These are phyloP conservation scores for Julus scandinavius DNA, from an alignment of 2,888 invertebrate species.

Conservation along the genomic window DNA sequence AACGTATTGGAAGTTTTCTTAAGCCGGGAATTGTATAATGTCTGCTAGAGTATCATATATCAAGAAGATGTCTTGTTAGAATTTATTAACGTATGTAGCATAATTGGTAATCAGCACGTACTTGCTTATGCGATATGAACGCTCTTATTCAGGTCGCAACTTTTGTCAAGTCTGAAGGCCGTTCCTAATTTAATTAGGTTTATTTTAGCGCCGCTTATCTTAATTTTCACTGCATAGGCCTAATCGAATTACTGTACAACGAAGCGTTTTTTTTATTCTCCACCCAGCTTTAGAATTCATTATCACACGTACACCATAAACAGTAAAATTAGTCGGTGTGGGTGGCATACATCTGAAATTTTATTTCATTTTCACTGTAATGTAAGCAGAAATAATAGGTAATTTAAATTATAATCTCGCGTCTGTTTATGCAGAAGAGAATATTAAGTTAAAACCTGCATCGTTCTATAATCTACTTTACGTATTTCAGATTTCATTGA, in stretches of 20 bases:
- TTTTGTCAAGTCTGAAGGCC: slow-evolving; percentile 4
- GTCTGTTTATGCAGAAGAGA: background rate
- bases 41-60: background rate
- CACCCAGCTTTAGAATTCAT: background rate
- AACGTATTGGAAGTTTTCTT: background rate
- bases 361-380: background rate
- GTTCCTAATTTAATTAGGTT: background rate
- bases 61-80: background rate
- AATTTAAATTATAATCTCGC: slow-evolving; percentile 21
- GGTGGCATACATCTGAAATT: background rate
- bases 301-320: background rate
- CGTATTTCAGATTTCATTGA: slow-evolving; percentile 14
- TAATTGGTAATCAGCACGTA: background rate
- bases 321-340: slow-evolving; percentile 14
- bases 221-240: background rate
- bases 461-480: background rate
- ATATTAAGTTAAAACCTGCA: background rate
- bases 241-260: background rate
- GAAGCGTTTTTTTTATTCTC: background rate
- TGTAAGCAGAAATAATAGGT: slow-evolving; percentile 21
- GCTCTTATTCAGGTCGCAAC: background rate
- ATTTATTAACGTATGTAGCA: background rate
- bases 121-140: background rate
- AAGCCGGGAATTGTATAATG: background rate
- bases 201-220: background rate